phyloP scores from a whole-genome alignment of 2,113 vertebrate species.

The Anhinga rufa region DNA sequence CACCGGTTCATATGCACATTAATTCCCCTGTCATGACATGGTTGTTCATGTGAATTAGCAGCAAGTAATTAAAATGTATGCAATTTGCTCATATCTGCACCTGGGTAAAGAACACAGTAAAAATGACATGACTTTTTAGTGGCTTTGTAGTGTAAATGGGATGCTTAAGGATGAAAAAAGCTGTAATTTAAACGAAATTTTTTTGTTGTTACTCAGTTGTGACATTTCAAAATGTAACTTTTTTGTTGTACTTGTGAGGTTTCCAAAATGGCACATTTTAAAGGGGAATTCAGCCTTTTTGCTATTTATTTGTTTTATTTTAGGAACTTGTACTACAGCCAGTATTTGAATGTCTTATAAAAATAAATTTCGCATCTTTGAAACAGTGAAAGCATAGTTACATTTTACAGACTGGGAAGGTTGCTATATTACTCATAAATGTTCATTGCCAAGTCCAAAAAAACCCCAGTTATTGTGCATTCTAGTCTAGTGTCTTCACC shows the following conservation, averaged over 20 bases:
- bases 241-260: background rate
- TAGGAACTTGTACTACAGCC: background rate
- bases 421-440: background rate
- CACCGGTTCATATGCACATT: background rate
- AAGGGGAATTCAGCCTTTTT: background rate
- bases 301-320: background rate
- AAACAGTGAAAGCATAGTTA: background rate
- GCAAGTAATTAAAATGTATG: background rate
- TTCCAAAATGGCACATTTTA: background rate
- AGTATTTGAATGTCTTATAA: background rate
- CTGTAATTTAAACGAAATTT: background rate
- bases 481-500: background rate
- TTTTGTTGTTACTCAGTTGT: background rate
- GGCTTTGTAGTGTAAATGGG: background rate
- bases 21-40: background rate
- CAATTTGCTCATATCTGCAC: background rate
- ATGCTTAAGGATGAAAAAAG: background rate
- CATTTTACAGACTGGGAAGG: background rate
- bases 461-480: background rate
- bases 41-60: background rate
- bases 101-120: background rate
- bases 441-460: background rate
- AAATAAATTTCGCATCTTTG: background rate
- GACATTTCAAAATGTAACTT: background rate
- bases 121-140: background rate